These are phyloP conservation scores for Bombyx huttoni DNA, from an alignment of 2,888 invertebrate species.

Conservation along the genomic window DNA sequence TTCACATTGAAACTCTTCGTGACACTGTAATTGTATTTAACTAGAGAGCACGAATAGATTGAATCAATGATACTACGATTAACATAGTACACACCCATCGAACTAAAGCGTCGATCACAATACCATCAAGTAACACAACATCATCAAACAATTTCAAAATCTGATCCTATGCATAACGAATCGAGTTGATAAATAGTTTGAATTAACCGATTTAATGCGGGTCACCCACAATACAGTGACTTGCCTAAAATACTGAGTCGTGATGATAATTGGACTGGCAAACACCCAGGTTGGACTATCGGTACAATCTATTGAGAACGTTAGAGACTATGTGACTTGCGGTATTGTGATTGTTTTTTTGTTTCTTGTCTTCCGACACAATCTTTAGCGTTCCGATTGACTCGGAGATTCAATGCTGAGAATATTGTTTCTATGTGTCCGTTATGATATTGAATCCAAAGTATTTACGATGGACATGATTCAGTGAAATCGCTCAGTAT, in stretches of 20 bases:
- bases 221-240: constrained; percentile 68
- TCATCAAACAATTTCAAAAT: constrained; percentile 69
- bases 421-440: constrained; percentile 53
- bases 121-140: constrained; percentile 58
- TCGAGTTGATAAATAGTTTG: constrained; percentile 70
- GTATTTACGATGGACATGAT: background rate
- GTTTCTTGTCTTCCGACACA: constrained; percentile 66
- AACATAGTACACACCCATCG: constrained; percentile 66
- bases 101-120: constrained; percentile 57
- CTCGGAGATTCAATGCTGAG: constrained; percentile 63
- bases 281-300: constrained; percentile 67
- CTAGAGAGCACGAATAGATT: constrained; percentile 44
- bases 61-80: constrained; percentile 53
- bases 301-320: constrained; percentile 54
- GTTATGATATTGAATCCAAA: constrained; percentile 42
- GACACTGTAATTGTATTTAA: constrained; percentile 19
- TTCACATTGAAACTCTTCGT: constrained; percentile 1
- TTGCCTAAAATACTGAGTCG: constrained; percentile 47
- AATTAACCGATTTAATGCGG: constrained; percentile 73
- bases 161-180: constrained; percentile 70
- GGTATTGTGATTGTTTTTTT: constrained; percentile 65
- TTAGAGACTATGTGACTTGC: constrained; percentile 67
- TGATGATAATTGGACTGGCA: constrained; percentile 73
- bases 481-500: no score
- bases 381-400: constrained; percentile 71